Evolutionary conservation across 1,140 invertebrate genomes (phyloP).

Genomic region (Radopholus similis): DNA sequence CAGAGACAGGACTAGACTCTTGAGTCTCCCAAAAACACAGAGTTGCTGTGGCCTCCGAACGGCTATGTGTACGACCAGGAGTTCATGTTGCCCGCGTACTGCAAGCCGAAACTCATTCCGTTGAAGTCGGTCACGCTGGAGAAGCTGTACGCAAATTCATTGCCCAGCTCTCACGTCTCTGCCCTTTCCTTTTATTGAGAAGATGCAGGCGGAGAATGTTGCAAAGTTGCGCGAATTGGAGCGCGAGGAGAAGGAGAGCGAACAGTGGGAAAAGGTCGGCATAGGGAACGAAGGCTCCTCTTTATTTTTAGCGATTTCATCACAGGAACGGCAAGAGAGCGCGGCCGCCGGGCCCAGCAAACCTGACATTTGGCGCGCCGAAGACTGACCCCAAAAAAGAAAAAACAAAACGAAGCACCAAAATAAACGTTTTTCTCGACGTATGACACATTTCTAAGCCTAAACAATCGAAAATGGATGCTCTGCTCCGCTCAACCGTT

Average conservation of each 20-base stretch:
- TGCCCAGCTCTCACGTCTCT: too few species aligned
- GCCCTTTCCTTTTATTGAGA: too few species aligned
- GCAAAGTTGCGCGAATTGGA: slow-evolving; percentile 47
- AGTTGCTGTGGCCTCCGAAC: slow-evolving; percentile 37
- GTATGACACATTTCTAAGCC: background rate
- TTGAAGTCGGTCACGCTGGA: slow-evolving; percentile 46
- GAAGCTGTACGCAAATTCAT: too few species aligned
- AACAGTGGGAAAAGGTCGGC: slow-evolving; percentile 13
- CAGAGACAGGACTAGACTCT: too few species aligned
- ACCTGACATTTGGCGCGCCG: too few species aligned
- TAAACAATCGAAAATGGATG: slow-evolving; percentile 2
- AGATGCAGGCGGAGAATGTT: slow-evolving; percentile 44
- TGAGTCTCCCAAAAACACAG: too few species aligned
- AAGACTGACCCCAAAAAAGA: too few species aligned
- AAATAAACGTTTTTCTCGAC: background rate
- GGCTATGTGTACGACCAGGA: slow-evolving; percentile 33
- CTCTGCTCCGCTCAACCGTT: background rate
- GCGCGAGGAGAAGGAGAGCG: slow-evolving; percentile 7
- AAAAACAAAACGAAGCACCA: background rate
- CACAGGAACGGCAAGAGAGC: too few species aligned
- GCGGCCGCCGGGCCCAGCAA: too few species aligned
- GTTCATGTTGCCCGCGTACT: slow-evolving; percentile 38
- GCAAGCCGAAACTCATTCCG: slow-evolving; percentile 50
- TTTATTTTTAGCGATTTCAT: too few species aligned
- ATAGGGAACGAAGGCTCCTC: background rate